Conservation (phyloP, 2,113 vertebrate species). For the Morone chrysops region DNA sequence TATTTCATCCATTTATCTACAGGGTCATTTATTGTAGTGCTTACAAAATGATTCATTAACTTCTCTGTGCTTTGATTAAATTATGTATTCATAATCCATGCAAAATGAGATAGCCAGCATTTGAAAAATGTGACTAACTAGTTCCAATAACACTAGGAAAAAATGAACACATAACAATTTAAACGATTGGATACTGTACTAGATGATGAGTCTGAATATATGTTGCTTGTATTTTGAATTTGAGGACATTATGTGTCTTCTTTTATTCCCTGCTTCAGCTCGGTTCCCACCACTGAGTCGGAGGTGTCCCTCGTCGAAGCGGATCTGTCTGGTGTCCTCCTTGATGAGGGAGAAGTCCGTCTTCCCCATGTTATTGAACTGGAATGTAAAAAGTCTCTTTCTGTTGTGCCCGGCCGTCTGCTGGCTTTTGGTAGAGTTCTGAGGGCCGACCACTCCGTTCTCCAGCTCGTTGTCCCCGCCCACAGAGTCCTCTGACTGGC, state of each 20-base stretch:
- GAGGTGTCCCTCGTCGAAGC: constrained; percentile 95
- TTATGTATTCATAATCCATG: background rate
- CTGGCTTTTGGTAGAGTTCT: constrained; percentile 89
- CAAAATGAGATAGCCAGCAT: background rate
- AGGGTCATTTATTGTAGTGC: background rate
- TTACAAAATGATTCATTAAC: background rate
- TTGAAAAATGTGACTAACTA: background rate
- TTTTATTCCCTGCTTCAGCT: background rate
- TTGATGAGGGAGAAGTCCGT: constrained; percentile 94
- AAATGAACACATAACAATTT: background rate
- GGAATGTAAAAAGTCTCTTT: constrained; percentile 97
- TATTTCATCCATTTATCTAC: background rate
- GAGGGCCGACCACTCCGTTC: constrained; percentile 90
- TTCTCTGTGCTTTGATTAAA: background rate
- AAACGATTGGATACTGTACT: background rate
- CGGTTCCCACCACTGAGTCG: constrained; percentile 91
- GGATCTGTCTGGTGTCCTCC: constrained; percentile 94
- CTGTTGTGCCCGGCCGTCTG: constrained; percentile 85
- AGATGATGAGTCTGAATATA: background rate
- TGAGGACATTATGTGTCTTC: background rate
- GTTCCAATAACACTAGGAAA: background rate
- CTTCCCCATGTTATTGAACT: constrained; percentile 98
- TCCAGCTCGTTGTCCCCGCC: constrained; percentile 97
- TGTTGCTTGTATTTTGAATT: background rate
- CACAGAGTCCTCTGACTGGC: constrained; percentile 97